Evolutionary conservation across 2,113 vertebrate species (phyloP).

Genomic region (Pogona vitticeps): DNA sequence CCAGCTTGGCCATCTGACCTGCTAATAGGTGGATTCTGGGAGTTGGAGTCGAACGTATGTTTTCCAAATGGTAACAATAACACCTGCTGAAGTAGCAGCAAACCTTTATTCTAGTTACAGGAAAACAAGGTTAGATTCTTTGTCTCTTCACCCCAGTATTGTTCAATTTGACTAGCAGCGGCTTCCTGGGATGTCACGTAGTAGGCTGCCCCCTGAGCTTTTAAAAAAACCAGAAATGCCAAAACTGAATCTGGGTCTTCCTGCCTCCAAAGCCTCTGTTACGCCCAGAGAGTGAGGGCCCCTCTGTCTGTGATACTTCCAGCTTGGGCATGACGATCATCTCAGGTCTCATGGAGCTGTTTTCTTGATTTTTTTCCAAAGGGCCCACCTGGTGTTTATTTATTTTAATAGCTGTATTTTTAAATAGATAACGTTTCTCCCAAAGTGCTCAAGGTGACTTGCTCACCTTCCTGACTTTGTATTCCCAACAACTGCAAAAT

Average conservation of each 20-base stretch:
- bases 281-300: no score
- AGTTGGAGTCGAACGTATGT: no score
- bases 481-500: neutral
- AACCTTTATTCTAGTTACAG: neutral
- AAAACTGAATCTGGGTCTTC: neutral
- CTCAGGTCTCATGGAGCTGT: no score
- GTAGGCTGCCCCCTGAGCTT: neutral
- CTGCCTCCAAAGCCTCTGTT: neutral
- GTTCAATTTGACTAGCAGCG: neutral
- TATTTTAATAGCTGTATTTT: neutral
- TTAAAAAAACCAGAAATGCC: neutral
- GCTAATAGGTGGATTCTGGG: no score
- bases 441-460: neutral
- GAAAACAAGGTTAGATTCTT: neutral
- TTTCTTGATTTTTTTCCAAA: neutral
- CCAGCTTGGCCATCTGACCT: no score
- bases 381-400: neutral
- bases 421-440: neutral
- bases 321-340: no score
- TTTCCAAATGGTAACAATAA: no score
- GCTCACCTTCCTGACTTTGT: neutral
- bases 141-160: neutral
- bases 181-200: neutral
- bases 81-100: neutral
- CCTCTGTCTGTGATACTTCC: no score